A percentile compares a stretch with the other conserved stretches of the same genome.
Evolutionary conservation across 1,140 invertebrate species (phyloP).

Genomic region (Coenobita brevimanus): DNA sequence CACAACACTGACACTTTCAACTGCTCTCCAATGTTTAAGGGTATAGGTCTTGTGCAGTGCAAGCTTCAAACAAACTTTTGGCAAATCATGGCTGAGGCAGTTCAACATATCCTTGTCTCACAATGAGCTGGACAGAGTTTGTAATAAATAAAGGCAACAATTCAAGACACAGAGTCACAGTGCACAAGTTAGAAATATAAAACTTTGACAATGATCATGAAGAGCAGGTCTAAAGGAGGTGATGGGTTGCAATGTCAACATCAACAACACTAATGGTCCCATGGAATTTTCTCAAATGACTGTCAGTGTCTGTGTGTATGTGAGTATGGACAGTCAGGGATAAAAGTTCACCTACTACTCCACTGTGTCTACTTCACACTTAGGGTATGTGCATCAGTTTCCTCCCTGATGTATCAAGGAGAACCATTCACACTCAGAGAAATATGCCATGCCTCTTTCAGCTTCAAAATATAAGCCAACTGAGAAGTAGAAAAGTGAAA

Average conservation of each 20-base stretch:
- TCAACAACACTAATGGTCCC: slow-evolving; percentile 50
- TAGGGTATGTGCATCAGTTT: no score
- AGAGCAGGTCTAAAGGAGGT: slow-evolving; percentile 6
- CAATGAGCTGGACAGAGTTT: slow-evolving; percentile 45
- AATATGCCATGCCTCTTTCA: no score
- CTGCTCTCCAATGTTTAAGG: no score
- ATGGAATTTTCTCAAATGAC: slow-evolving; percentile 53
- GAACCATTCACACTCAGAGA: no score
- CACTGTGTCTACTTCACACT: no score
- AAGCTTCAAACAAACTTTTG: slow-evolving; percentile 21
- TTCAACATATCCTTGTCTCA: background rate
- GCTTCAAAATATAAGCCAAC: no score
- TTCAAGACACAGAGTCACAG: slow-evolving; percentile 32
- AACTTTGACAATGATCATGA: slow-evolving; percentile 31
- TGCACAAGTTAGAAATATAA: slow-evolving; percentile 10
- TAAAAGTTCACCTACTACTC: no score
- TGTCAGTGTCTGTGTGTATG: no score
- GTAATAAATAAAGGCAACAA: slow-evolving; percentile 25
- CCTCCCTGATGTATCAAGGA: no score
- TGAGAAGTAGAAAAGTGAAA: no score
- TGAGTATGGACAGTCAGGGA: no score
- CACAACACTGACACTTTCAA: no score
- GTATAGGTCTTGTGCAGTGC: slow-evolving; percentile 24
- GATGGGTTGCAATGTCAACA: slow-evolving; percentile 31
- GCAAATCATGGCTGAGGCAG: slow-evolving; percentile 16